phyloP scores from a whole-genome alignment of 2,888 invertebrate genomes.

The Frankliniella intonsa region DNA sequence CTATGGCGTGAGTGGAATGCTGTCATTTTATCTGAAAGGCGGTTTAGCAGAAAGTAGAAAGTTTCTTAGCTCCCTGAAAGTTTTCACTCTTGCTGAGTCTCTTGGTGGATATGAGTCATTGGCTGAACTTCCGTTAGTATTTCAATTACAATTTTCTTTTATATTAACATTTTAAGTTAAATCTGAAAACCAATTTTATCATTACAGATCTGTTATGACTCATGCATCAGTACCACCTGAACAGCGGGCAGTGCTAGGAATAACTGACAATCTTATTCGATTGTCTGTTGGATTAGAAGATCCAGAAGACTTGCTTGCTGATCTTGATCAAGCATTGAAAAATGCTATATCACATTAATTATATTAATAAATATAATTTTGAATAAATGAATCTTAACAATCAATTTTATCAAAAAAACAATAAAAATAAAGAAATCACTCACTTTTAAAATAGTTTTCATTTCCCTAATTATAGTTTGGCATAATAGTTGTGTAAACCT shows the following conservation, averaged over 20 bases:
- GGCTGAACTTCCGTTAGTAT: conserved; percentile 84
- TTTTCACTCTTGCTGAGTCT: conserved; percentile 87
- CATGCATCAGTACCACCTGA: conserved; percentile 84
- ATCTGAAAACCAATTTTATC: conserved; percentile 31
- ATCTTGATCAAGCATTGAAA: conserved; percentile 76
- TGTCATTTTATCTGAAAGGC: conserved; percentile 83
- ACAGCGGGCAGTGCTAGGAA: conserved; percentile 66
- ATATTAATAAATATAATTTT: not conserved
- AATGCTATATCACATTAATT: conserved; percentile 38
- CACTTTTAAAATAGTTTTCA: too few relatives aligned
- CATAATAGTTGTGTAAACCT: not conserved
- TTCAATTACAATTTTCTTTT: not conserved
- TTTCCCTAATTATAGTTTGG: not conserved
- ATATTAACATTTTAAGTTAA: conserved; percentile 19
- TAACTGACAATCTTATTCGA: conserved; percentile 78
- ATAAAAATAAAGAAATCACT: not conserved
- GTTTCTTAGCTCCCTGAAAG: conserved; percentile 69
- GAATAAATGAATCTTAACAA: not conserved
- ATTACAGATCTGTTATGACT: conserved; percentile 80
- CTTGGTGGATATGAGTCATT: conserved; percentile 93
- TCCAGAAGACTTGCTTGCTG: conserved; percentile 74
- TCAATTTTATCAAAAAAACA: not conserved
- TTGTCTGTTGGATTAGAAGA: conserved; percentile 90
- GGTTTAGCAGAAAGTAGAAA: conserved; percentile 64
- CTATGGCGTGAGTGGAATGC: conserved; percentile 85